phyloP scores from a whole-genome alignment of 2,888 invertebrate species.

The Operophtera brumata region DNA sequence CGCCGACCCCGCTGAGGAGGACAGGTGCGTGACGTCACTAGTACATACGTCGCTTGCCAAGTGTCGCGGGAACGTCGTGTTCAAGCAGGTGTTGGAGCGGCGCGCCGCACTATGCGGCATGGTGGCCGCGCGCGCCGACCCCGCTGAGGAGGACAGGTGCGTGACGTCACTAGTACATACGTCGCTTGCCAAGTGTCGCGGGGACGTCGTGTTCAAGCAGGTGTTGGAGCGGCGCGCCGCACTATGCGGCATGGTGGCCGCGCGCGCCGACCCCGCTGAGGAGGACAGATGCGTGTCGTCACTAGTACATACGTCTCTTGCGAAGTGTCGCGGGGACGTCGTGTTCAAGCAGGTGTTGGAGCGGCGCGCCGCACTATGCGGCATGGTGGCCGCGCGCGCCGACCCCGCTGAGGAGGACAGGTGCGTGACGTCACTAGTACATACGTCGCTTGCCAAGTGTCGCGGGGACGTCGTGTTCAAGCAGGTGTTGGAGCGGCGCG shows the following conservation, averaged over 20 bases:
- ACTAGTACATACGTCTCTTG: too few relatives aligned
- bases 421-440: too few relatives aligned
- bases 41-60: too few relatives aligned
- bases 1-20: too few relatives aligned
- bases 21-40: too few relatives aligned
- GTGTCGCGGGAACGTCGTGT: slow-evolving; percentile 50
- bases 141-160: too few relatives aligned
- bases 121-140: neutral
- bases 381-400: too few relatives aligned
- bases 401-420: too few relatives aligned
- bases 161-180: too few relatives aligned
- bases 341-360: slow-evolving; percentile 53
- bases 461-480: slow-evolving; percentile 54
- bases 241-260: too few relatives aligned
- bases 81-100: slow-evolving; percentile 49
- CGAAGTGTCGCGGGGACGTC: slow-evolving; percentile 45
- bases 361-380: slow-evolving; percentile 49
- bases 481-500: slow-evolving; percentile 48
- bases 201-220: slow-evolving; percentile 51
- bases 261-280: neutral
- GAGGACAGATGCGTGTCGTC: too few relatives aligned
- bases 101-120: slow-evolving; percentile 50
- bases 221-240: slow-evolving; percentile 50
- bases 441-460: slow-evolving; percentile 44
- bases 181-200: slow-evolving; percentile 48